Base-by-base conservation (phyloP, 2,888 invertebrate species). In the Orthosia incerta region DNA sequence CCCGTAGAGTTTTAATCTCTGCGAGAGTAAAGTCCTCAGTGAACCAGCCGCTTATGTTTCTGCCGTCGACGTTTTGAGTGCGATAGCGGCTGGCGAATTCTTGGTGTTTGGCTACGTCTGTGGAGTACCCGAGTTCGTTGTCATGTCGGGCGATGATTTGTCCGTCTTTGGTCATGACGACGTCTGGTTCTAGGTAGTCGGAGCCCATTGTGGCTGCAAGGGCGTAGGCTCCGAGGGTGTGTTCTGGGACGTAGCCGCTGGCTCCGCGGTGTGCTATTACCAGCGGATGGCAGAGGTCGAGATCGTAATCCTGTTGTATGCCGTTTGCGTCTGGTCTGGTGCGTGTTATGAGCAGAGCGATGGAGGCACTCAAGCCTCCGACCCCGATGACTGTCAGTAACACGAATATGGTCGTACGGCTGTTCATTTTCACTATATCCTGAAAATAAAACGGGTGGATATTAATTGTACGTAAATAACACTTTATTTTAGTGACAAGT, bases 181-280 rank as follows among this genome's bases (percentile, higher is more conserved):
- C 87, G 75, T 96, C 95, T 7, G 95, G 95, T 85, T 96, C 96
- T 9, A 96, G 89, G 80, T 94, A 96, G 81, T 96, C 95, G 2
- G 95, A 90, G 4, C 95, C 95, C 94, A 95, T 94, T 18, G 93
- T 93, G 73, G 95, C 91, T 23, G 96, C 95, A 4, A 96, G 90
- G 7, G 95, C 93, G 76, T 95, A 96, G 3, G 95, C 91, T 3
- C 95, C 95, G 11, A 96, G 91, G 0, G 95, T 96, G 74, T 96
- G 95, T 80, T 96, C 95, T 0, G 95, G 96, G 15, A 93, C 90
- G 78, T 96, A 96, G 3, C 95, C 96, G 67, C 95, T 95, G 39
- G 96, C 93, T 0, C 96, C 96, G 15, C 96, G 90, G 80, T 96
- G 96, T 0, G 94, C 95, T 56, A 96, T 94, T 2, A 95, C 89